Base-by-base conservation (phyloP, 1,140 invertebrate species). In the Melipona quadrifasciata region DNA sequence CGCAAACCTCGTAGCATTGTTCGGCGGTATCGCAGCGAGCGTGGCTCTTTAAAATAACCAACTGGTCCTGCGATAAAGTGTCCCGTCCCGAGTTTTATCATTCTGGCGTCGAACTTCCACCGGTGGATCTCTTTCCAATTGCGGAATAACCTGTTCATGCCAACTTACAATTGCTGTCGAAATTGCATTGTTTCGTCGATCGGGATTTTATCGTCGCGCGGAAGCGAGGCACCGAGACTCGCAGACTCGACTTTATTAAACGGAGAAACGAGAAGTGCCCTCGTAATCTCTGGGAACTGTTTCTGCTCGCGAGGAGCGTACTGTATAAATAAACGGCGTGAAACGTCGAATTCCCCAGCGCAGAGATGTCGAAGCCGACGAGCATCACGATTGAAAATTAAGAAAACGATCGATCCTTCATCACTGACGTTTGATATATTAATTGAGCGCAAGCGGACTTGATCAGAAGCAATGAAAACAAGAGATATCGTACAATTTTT, bases 191-290 rank as follows among this genome's bases (percentile, higher is more conserved):
- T 70, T 70, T 55, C 51, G 65, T 27, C 78, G 74, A 39, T 76
- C 74, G 16, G 55, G 34, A 76, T 76, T 76, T 76, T 76, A 64
- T 76, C 34, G 57, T 64, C 34, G 31, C 57, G 14, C 16, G 34
- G 27, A 76, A 61, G 31, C 34, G n/a, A 47, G 8, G 17, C 71
- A 31, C 5, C n/a, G 74, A 11, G 53, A 12, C 53, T 34, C 47
- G 58, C 53, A 53, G 80, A 53, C 71, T 34, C 71, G 11, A 19
- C 51, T 64, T 65, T 82, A 82, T 75, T 65, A 82, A 82, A 81
- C 71, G n/a, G 39, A n/a, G 24, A 31, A 74, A 81, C 47, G n/a
- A 55, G 74, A 65, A 65, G 73, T 64, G 27, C 57, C 34, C 39
- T 53, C 57, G 21, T 57, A 64, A 81, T 74, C 27, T 58, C 57